Evolutionary conservation across 2,888 invertebrate species (phyloP), one percentile per base, ranked within the genome.

Genomic region (Plagodis pulveraria): DNA sequence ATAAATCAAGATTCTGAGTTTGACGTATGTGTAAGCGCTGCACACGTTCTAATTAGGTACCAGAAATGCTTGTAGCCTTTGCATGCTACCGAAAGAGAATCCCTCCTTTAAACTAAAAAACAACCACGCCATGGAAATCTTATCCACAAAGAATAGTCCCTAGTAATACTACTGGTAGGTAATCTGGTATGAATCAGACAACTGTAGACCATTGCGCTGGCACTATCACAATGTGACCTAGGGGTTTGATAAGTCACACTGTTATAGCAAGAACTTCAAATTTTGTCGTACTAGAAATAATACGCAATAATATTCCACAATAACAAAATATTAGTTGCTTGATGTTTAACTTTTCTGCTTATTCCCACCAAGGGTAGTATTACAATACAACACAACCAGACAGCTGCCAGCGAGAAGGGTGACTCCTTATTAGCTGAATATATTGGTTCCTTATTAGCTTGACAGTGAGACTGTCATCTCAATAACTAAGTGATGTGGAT

Each of bases 31-130:
- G 73, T 77, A 76, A 80, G 36, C 8, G n/a, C 36, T 8, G 36
- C 36, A 8, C 6, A 2, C 22, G 6, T n/a, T 11, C 11, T 50
- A 76, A 77, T 76, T 69, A 36, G 36, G 8, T 36, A 73, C 66
- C 67, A 78, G 71, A 88, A 89, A 89, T 88, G 88, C 88, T 84
- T 82, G 78, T 75, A 83, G 80, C 80, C 76, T 78, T 81, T 80
- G 77, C 75, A 66, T 72, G 69, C 65, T 72, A 69, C 55, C 52
- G 42, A 48, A 50, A 49, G 62, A 56, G 57, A 50, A 11, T 47
- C 0, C 5, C n/a, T 41, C 7, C 9, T 50, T 41, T n/a, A 34
- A 22, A 50, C 44, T 41, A 52, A 34, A n/a, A 42, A 50, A 44
- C 52, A 48, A 60, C 53, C 58, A 60, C 55, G 47, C 50, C 32